Evolutionary conservation across 2,113 vertebrate species (phyloP), one percentile per base, ranked within the genome.

Genomic region (Antennarius striatus): DNA sequence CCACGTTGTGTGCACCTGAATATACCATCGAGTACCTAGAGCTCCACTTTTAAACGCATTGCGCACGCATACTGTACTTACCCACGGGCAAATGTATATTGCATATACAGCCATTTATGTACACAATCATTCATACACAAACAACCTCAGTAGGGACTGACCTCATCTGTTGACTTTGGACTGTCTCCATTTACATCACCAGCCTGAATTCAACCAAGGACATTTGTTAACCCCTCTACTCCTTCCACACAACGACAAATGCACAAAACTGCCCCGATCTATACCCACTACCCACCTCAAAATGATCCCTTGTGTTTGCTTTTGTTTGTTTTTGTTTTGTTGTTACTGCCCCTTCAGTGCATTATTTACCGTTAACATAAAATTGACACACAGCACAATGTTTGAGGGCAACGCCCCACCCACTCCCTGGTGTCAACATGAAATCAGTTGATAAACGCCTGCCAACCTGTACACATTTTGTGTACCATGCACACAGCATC

Each of bases 111-210:
- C 81, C 79, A 88, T 89, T 77, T 73, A 82, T 79, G 81, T 86
- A 81, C 78, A 90, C 85, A 90, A 85, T 88, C 85, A 90, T 84
- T 80, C 79, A 86, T 59, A 91, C 86, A 88, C 83, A 88, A 68
- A 80, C 80, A 80, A 90, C 86, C 88, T 88, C 90, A 90, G 77
- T 83, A 86, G 81, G 77, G 71, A 87, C 83, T 82, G 85, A 90
- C 86, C 84, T 84, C 83, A 86, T 82, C 77, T 84, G 76, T 84
- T 84, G 61, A 84, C 86, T 77, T 68, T 80, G 82, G 83, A 88
- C 71, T 56, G 71, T 81, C 77, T 85, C 71, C 80, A 84, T 83
- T 70, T 69, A 82, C 82, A 78, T 81, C 90, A 91, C 89, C 92
- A 92, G 89, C 88, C 88, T 82, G 82, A 89, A 79, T 82, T 84